Conservation (phyloP, 2,888 invertebrate genomes). For the Allygus modestus region DNA sequence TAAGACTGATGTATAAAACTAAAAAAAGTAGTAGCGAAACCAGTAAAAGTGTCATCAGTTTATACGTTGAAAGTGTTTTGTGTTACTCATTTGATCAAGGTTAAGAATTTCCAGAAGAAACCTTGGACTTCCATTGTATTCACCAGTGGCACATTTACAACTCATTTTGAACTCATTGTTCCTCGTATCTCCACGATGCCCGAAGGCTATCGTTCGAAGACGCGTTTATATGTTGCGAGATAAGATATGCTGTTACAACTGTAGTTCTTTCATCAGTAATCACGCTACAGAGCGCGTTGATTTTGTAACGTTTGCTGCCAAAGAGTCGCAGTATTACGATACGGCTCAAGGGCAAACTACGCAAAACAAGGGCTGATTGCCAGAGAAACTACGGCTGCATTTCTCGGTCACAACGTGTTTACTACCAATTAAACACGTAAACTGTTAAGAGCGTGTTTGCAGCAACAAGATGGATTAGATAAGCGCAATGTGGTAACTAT, state of each 20-base stretch:
- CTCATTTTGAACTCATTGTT: slow-evolving; percentile 20
- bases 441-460: no score
- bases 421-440: no score
- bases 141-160: slow-evolving; percentile 18
- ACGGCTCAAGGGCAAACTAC: no score
- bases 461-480: no score
- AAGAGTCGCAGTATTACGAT: no score
- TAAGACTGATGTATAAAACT: no score
- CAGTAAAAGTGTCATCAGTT: no score
- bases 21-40: no score
- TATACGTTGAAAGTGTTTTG: not conserved
- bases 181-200: not conserved
- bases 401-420: not conserved
- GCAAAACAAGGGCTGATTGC: no score
- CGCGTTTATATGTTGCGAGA: not conserved
- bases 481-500: no score
- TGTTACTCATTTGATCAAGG: slow-evolving; percentile 1
- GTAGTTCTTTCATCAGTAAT: not conserved
- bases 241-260: not conserved
- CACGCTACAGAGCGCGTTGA: not conserved
- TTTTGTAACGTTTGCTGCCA: not conserved
- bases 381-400: not conserved
- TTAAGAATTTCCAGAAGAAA: slow-evolving; percentile 10
- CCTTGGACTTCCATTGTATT: slow-evolving; percentile 36
- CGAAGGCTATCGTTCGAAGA: not conserved